These are phyloP conservation scores for Pachycephus smyrnensis DNA, from an alignment of 2,888 invertebrate genomes.

Conservation along the genomic window DNA sequence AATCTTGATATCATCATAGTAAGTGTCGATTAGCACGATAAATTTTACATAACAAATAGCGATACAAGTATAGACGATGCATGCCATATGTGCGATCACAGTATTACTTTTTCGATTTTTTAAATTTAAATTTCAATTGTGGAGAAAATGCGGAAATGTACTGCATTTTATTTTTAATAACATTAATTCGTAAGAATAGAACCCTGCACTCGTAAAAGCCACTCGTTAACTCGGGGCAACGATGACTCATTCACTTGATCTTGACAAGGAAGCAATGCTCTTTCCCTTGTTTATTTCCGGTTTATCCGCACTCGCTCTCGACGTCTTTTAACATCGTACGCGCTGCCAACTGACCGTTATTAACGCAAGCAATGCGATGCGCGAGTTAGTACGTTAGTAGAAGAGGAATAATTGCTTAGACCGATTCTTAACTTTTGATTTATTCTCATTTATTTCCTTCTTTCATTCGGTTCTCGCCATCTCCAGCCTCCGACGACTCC, in stretches of 20 bases:
- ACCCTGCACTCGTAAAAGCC: too few relatives aligned
- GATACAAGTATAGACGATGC: not conserved
- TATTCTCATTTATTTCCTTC: too few relatives aligned
- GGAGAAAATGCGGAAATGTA: not conserved
- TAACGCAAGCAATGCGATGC: not conserved
- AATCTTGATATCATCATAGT: conserved; percentile 99
- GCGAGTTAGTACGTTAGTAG: not conserved
- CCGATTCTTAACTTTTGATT: not conserved
- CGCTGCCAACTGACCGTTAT: not conserved
- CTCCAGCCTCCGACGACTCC: too few relatives aligned
- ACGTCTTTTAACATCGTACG: too few relatives aligned
- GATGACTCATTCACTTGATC: not conserved
- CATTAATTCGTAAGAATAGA: not conserved
- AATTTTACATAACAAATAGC: not conserved
- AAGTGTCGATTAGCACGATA: conserved; percentile 70
- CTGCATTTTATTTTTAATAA: not conserved
- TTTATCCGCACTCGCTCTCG: not conserved
- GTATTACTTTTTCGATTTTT: not conserved
- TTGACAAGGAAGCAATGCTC: not conserved
- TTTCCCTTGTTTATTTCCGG: not conserved
- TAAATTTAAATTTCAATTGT: not conserved
- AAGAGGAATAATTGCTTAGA: not conserved
- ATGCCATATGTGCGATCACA: too few relatives aligned
- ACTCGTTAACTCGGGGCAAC: too few relatives aligned
- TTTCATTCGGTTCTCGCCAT: too few relatives aligned